Conservation (phyloP, 2,113 vertebrate species). For the Brachyhypopomus gauderio region DNA sequence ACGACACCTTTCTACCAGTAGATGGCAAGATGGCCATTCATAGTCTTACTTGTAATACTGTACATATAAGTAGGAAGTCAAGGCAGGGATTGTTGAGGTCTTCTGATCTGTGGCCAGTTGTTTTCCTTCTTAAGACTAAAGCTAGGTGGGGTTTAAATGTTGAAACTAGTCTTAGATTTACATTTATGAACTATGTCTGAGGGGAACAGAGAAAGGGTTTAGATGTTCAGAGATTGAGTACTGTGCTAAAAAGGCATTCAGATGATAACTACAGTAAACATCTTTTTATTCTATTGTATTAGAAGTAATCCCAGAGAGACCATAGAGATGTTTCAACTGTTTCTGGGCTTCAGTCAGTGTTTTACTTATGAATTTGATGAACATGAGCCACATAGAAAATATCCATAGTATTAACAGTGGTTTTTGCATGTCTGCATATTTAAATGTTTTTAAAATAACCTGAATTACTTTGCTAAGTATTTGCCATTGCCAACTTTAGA, state of each 20-base stretch:
- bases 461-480: background rate
- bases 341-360: no score
- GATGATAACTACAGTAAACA: no score
- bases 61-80: background rate
- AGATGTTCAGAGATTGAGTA: no score
- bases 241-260: no score
- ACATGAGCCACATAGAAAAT: no score
- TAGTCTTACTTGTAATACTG: constrained; percentile 14
- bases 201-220: background rate
- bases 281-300: no score
- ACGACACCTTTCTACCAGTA: constrained; percentile 31
- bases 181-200: background rate
- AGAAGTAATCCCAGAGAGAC: no score
- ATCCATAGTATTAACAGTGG: no score
- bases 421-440: background rate
- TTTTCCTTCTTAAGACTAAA: background rate
- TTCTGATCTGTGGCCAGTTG: background rate
- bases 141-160: background rate
- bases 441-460: background rate
- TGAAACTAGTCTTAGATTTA: background rate
- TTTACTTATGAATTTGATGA: no score
- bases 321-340: no score
- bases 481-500: background rate
- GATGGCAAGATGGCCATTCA: constrained; percentile 30
- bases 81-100: background rate